phyloP scores from a whole-genome alignment of 2,888 invertebrate genomes.

The Platypus cylindrus region DNA sequence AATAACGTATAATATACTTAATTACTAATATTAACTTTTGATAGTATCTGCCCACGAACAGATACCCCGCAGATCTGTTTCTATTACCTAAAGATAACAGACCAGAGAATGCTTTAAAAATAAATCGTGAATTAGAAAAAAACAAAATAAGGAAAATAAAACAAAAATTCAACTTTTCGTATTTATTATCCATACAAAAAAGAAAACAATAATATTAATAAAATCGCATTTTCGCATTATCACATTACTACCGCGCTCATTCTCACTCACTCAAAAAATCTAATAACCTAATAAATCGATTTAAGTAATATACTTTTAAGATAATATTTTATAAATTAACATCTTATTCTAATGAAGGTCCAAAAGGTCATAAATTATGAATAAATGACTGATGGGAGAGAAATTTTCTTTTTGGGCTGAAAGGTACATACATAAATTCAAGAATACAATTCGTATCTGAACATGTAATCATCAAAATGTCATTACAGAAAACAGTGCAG shows the following conservation, averaged over 20 bases:
- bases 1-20: no score
- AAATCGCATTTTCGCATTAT: constrained; percentile 23
- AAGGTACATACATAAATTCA: constrained; percentile 25
- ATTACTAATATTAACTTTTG: no score
- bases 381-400: no score
- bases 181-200: constrained; percentile 28
- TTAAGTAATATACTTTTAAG: constrained; percentile 30
- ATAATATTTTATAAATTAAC: constrained; percentile 32
- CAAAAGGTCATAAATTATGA: constrained; percentile 25
- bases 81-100: no score
- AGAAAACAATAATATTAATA: constrained; percentile 26
- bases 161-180: constrained; percentile 19
- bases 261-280: constrained; percentile 21
- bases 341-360: constrained; percentile 28
- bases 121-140: neutral
- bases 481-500: no score
- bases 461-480: constrained; percentile 16
- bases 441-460: constrained; percentile 21
- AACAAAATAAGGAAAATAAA: constrained; percentile 6
- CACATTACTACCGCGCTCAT: constrained; percentile 25
- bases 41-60: no score
- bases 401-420: constrained; percentile 20
- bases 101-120: no score
- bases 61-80: no score
- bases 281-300: constrained; percentile 24